These are phyloP conservation scores for Decapterus maruadsi DNA, from an alignment of 2,797 vertebrate species.

Conservation along the genomic window DNA sequence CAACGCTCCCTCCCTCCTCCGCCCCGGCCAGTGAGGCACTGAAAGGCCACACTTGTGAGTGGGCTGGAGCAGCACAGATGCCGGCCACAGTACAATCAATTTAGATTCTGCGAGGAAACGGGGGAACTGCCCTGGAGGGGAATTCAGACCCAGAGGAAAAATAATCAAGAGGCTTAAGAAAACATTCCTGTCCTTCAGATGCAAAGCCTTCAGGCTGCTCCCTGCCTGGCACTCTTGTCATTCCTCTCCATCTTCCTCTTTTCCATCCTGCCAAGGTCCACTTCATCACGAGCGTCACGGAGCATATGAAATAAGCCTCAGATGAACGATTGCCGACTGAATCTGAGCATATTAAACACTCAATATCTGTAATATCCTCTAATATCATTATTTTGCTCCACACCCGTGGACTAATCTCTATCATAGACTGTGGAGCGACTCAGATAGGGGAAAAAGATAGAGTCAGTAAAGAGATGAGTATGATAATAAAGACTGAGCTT, in stretches of 20 bases:
- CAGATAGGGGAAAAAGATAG: constrained; percentile 23
- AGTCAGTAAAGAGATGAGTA: constrained; percentile 59
- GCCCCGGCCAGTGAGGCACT: constrained; percentile 10
- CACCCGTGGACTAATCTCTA: constrained; percentile 37
- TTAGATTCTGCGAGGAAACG: constrained; percentile 46
- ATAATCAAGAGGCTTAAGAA: constrained; percentile 57
- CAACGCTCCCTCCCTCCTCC: constrained; percentile 4
- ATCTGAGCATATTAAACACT: constrained; percentile 45
- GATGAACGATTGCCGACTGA: constrained; percentile 42
- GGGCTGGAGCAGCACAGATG: constrained; percentile 33
- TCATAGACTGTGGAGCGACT: constrained; percentile 28
- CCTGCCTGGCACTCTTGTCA: not conserved
- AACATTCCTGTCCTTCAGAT: constrained; percentile 55
- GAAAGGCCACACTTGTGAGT: constrained; percentile 55
- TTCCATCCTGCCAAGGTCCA: constrained; percentile 10
- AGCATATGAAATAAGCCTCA: constrained; percentile 51
- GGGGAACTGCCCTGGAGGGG: constrained; percentile 46
- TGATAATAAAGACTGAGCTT: constrained; percentile 57
- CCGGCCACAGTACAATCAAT: constrained; percentile 49
- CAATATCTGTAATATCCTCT: constrained; percentile 55
- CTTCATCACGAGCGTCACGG: constrained; percentile 34
- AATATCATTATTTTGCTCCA: constrained; percentile 53
- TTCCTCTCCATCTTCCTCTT: constrained; percentile 19
- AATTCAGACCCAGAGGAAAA: constrained; percentile 52
- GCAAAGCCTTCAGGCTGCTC: constrained; percentile 23